Evolutionary conservation across 1,140 invertebrate genomes (phyloP), one percentile per base, ranked within the genome.

Genomic region (Chironomus striatipennis): DNA sequence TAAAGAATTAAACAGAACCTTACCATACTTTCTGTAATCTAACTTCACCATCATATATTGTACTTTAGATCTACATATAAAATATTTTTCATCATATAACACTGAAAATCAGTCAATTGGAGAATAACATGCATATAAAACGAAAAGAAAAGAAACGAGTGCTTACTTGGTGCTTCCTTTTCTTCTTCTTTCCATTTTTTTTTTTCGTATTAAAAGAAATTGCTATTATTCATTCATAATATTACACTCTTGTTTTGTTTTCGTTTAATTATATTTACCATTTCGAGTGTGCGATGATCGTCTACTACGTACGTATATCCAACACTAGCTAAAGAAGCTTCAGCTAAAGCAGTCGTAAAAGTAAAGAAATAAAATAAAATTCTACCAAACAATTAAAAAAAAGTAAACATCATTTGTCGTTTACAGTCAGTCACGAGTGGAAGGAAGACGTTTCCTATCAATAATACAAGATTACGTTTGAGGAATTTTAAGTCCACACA

Each of bases 151-250:
- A 47, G n/a, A 57, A n/a, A 57, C 9, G 47, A 57, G 47, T 57
- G 47, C 47, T 57, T n/a, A 57, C n/a, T 57, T 57, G 47, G 47
- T 57, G 47, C 47, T 57, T 57, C 47, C 47, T 57, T n/a, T 57
- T 57, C 47, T 57, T 57, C 47, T 57, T 57, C 15, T 47, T 10
- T 47, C 8, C 15, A 15, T 47, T 47, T 47, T 15, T 43, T 47
- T 47, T 47, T 57, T 15, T 34, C 24, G 24, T 34, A 34, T 34
- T 10, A 57, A 57, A 57, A 57, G 47, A 57, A 57, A 57, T 57
- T 57, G 47, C 47, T 57, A 57, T 57, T 57, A 57, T 57, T 57
- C 47, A 57, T 57, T 57, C 47, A 57, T 57, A 57, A n/a, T 57
- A n/a, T 57, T 57, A 57, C 47, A 57, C 47, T 57, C 47, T 57